Evolutionary conservation across 2,113 vertebrate genomes (phyloP), one percentile per base, ranked within the genome.

Genomic region (Dunckerocampus dactyliophorus): DNA sequence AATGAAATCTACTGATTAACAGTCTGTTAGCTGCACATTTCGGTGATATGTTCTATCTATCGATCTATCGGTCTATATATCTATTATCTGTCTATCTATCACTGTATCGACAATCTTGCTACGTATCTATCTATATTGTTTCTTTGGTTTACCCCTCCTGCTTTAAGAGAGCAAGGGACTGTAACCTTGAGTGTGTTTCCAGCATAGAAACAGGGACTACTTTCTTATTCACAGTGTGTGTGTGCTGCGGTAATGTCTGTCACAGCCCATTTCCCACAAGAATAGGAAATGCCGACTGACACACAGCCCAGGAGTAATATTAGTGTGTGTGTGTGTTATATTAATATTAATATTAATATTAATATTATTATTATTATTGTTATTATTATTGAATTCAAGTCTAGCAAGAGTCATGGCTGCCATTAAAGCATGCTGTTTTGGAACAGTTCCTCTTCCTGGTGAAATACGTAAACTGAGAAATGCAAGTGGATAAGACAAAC

Each of bases 161-260:
- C 65, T 60, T 70, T 64, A 21, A 50, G 52, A 59, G 61, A 14
- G 19, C 68, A 63, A 28, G 15, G 19, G 66, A 63, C 19, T 59
- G 46, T 74, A 74, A 83, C 81, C 79, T 82, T 82, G 79, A 70
- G 54, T 68, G 48, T 65, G 69, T 73, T 71, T 57, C 47, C 56
- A 60, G 59, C 31, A 14, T 37, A 43, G 47, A 61, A 61, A 55
- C 28, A 31, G 34, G 34, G 43, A 63, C 63, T 76, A 28, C 64
- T 75, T 82, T 71, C 75, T 71, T 63, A 83, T 83, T 82, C 77
- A 65, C 54, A 51, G 53, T 66, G 81, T 81, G 81, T 82, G n/a
- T n/a, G 78, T 62, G 62, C 75, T 62, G 72, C 78, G 71, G 76
- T 81, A 73, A 81, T 79, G 79, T 81, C 75, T 79, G 81, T 77